Conservation (phyloP, 2,113 vertebrate genomes). For the Piprites chloris region DNA sequence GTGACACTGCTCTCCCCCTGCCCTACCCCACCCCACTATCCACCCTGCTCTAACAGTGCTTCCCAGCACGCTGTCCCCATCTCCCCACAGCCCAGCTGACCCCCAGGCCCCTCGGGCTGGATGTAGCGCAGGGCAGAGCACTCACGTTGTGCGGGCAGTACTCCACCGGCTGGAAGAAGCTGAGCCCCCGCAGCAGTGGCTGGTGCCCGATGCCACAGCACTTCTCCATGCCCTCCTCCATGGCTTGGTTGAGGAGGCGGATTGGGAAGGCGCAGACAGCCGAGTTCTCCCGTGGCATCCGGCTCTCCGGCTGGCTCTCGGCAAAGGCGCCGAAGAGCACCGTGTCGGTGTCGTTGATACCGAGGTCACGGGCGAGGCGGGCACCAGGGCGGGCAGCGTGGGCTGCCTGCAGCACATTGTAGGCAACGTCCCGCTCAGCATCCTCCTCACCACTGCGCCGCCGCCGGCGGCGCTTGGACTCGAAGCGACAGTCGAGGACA, state of each 20-base stretch:
- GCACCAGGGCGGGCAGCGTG: constrained; percentile 78
- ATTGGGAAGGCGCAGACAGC: constrained; percentile 91
- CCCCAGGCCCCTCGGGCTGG: fast-evolving
- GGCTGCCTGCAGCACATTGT: constrained; percentile 87
- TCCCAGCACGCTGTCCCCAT: background rate
- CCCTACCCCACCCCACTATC: background rate
- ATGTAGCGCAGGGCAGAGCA: fast-evolving
- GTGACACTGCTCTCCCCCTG: fast-evolving
- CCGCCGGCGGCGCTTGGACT: constrained; percentile 83
- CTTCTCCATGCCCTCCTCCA: constrained; percentile 79
- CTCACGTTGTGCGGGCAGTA: constrained; percentile 91
- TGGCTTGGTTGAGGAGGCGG: constrained; percentile 76
- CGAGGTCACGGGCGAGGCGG: constrained; percentile 82
- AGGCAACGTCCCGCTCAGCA: constrained; percentile 66
- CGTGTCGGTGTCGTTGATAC: constrained; percentile 69
- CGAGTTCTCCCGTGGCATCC: constrained; percentile 63
- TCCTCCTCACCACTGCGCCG: background rate
- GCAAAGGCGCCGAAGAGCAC: constrained; percentile 89
- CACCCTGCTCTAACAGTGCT: fast-evolving
- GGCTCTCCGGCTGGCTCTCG: constrained; percentile 52
- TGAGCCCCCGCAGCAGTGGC: constrained; percentile 79
- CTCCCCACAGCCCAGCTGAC: fast-evolving
- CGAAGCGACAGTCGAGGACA: constrained; percentile 85
- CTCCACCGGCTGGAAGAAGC: constrained; percentile 83
- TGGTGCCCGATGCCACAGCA: constrained; percentile 77